A percentile compares a stretch with the other conserved stretches of the same genome.
Evolutionary conservation across 2,888 invertebrate species (phyloP).

Genomic region (Acrocyrtus sp.): DNA sequence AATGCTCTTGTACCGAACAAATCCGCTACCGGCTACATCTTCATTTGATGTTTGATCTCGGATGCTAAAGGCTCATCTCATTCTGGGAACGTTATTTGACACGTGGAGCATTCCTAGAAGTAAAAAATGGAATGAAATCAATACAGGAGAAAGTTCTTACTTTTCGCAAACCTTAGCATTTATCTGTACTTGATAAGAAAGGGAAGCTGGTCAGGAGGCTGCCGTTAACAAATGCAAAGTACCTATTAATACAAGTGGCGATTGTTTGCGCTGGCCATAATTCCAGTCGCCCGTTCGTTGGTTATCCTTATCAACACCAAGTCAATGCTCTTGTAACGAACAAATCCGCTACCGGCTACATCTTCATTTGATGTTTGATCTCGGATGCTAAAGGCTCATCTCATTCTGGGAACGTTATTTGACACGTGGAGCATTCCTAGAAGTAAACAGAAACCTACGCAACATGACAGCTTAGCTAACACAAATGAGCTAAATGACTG

Average conservation of each 20-base stretch:
- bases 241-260: conserved; percentile 84
- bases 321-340: conserved; percentile 84
- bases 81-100: too few species aligned
- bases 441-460: conserved; percentile 73
- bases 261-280: conserved; percentile 89
- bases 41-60: conserved; percentile 86
- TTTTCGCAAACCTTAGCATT: conserved; percentile 45
- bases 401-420: conserved; percentile 78
- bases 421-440: conserved; percentile 86
- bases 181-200: too few species aligned
- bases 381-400: conserved; percentile 79
- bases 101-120: too few species aligned
- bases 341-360: conserved; percentile 89
- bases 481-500: too few species aligned
- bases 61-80: too few species aligned
- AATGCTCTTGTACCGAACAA: too few species aligned
- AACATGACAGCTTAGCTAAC: neutral
- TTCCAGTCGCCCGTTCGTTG: conserved; percentile 77
- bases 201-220: too few species aligned
- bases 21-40: too few species aligned
- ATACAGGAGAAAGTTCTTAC: too few species aligned
- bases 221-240: conserved; percentile 75
- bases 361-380: conserved; percentile 85
- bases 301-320: conserved; percentile 88
- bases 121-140: too few species aligned